Evolutionary conservation across 2,888 invertebrate species (phyloP).

Genomic region (Esperia sulphurella): DNA sequence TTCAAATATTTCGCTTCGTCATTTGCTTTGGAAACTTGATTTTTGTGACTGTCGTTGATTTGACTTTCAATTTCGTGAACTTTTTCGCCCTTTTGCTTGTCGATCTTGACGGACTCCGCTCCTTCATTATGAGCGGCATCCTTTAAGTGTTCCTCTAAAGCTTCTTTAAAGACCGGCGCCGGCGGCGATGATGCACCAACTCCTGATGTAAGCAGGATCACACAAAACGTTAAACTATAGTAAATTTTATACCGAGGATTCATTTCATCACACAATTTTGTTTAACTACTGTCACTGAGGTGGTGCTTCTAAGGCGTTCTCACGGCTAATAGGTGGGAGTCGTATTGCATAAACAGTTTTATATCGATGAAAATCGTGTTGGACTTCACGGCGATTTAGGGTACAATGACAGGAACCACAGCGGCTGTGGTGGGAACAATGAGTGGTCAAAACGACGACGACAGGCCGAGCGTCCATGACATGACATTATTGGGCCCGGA

Average conservation of each 20-base stretch:
- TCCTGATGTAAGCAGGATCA: constrained; percentile 40
- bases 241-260: constrained; percentile 41
- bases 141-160: constrained; percentile 68
- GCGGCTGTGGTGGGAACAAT: constrained; percentile 57
- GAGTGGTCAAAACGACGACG: constrained; percentile 33
- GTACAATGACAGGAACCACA: constrained; percentile 76
- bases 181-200: constrained; percentile 40
- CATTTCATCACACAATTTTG: constrained; percentile 50
- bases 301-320: constrained; percentile 35
- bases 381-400: constrained; percentile 67
- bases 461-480: constrained; percentile 58
- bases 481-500: constrained; percentile 48
- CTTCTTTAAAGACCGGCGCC: constrained; percentile 49
- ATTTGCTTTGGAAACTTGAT: constrained; percentile 64
- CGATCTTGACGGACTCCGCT: constrained; percentile 58
- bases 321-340: constrained; percentile 48
- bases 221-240: constrained; percentile 39
- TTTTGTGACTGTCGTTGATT: constrained; percentile 62
- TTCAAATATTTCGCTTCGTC: constrained; percentile 71
- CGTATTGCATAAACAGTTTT: constrained; percentile 57
- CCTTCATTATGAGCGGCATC: constrained; percentile 64
- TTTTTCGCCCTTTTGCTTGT: constrained; percentile 69
- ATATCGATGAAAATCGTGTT: constrained; percentile 61
- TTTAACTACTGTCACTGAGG: constrained; percentile 12
- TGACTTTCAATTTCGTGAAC: constrained; percentile 63